Conservation (phyloP, 2,797 vertebrate genomes). For the Carduelis carduelis region DNA sequence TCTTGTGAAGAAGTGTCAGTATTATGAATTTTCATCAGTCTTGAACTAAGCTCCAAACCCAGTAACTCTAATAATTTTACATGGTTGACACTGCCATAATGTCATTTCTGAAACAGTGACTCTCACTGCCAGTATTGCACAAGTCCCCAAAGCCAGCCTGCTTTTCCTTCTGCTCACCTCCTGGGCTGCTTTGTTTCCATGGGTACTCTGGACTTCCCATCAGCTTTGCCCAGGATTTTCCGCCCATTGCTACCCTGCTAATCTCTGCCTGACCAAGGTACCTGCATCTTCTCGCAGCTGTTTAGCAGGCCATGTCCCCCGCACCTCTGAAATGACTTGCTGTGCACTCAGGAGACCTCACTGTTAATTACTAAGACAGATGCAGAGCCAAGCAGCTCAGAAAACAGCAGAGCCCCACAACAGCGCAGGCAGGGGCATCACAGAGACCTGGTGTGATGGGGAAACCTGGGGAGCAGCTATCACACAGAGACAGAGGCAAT, state of each 20-base stretch:
- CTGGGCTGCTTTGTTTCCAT: background rate
- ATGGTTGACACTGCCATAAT: background rate
- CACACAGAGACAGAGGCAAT: background rate
- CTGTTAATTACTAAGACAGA: background rate
- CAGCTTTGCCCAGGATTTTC: background rate
- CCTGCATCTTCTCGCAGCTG: background rate
- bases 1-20: background rate
- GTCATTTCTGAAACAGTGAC: background rate
- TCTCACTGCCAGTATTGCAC: background rate
- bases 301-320: background rate
- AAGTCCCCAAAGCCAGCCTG: background rate
- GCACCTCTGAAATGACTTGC: background rate
- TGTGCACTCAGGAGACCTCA: background rate
- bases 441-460: fast-evolving
- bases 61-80: background rate
- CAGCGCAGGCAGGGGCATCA: background rate
- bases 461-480: background rate
- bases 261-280: background rate
- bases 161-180: background rate
- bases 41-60: background rate
- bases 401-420: background rate
- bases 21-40: background rate
- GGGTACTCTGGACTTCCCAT: background rate
- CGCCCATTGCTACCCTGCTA: background rate
- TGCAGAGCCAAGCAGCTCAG: background rate